Conservation (phyloP, 2,113 vertebrate species). For the Thryonomys swinderianus region DNA sequence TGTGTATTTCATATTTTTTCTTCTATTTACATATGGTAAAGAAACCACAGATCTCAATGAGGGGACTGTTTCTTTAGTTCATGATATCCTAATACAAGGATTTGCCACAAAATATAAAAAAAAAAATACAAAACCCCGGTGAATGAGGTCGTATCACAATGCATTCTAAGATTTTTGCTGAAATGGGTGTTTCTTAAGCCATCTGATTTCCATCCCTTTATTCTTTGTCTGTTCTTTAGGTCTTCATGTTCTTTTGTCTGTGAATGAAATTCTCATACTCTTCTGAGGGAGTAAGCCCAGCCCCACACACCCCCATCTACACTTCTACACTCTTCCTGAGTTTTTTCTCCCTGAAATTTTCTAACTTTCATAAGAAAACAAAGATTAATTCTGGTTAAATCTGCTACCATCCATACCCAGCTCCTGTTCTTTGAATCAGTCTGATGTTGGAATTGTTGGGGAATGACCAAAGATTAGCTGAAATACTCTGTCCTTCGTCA, state of each 20-base stretch:
- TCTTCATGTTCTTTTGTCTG: background rate
- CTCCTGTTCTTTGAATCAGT: background rate
- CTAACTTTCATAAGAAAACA: background rate
- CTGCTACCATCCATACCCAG: background rate
- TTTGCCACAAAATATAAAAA: background rate
- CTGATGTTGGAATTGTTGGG: background rate
- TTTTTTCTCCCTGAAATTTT: background rate
- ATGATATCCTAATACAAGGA: background rate
- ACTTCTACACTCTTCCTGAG: background rate
- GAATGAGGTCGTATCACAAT: background rate
- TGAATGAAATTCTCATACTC: background rate
- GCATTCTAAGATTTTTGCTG: background rate
- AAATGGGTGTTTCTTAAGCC: background rate
- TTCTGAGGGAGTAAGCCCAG: fast-evolving
- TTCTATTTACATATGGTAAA: background rate
- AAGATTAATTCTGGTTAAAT: background rate
- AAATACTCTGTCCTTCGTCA: background rate
- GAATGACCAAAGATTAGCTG: background rate
- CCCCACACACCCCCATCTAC: background rate
- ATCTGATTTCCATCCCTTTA: background rate
- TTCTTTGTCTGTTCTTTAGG: background rate
- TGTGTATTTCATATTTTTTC: background rate
- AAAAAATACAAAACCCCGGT: background rate
- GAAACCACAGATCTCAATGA: background rate
- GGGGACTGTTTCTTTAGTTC: background rate